Percentiles rank a stretch among this genome's conserved stretches.
phyloP scores from a whole-genome alignment of 2,888 invertebrate species.

The Hypena proboscidalis region DNA sequence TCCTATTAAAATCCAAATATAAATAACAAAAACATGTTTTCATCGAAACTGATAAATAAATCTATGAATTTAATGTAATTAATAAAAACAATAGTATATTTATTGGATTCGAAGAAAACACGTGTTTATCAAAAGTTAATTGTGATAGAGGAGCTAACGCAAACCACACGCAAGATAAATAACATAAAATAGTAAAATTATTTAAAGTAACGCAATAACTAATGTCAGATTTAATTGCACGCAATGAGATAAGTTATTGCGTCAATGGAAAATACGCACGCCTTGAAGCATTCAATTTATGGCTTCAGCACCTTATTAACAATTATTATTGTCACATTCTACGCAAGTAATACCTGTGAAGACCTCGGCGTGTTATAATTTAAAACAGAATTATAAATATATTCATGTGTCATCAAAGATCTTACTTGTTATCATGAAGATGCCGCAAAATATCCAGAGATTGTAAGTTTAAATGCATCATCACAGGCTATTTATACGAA shows the following conservation, averaged over 20 bases:
- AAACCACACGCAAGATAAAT: slow-evolving; percentile 17
- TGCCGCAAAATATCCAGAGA: slow-evolving; percentile 60
- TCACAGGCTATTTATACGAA: slow-evolving; percentile 50
- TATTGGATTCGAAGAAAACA: slow-evolving; percentile 15
- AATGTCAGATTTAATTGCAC: slow-evolving; percentile 13
- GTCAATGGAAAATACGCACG: slow-evolving; percentile 28
- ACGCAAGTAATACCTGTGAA: slow-evolving; percentile 27
- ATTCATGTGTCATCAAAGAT: slow-evolving; percentile 24
- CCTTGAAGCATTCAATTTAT: slow-evolving; percentile 26
- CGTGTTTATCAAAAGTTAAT: slow-evolving; percentile 13
- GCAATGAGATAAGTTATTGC: slow-evolving; percentile 21
- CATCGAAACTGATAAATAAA: slow-evolving; percentile 17
- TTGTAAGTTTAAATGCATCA: slow-evolving; percentile 31
- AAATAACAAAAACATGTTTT: slow-evolving; percentile 22
- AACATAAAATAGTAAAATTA: slow-evolving; percentile 26
- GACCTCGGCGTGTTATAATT: not conserved
- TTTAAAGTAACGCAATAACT: slow-evolving; percentile 28
- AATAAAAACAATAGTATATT: slow-evolving; percentile 3
- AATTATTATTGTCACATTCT: slow-evolving; percentile 10
- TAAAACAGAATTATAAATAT: not conserved
- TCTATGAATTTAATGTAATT: not conserved
- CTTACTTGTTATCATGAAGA: slow-evolving; percentile 45
- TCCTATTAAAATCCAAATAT: slow-evolving; percentile 45
- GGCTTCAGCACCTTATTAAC: slow-evolving; percentile 30
- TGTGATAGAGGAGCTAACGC: no score